phyloP scores from a whole-genome alignment of 1,140 invertebrate genomes.

The Chironomus tepperi region DNA sequence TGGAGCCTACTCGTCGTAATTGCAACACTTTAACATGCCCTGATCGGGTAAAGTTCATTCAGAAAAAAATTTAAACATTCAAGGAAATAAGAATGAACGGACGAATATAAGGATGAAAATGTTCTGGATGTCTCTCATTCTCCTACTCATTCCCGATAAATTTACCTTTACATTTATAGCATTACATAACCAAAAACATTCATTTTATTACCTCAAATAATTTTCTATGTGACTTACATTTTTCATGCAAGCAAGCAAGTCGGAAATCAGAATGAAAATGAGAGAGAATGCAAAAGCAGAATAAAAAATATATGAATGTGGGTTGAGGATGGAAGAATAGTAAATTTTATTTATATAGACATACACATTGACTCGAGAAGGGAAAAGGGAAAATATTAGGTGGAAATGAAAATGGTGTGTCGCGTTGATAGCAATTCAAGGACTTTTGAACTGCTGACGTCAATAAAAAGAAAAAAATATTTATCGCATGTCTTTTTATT shows the following conservation, averaged over 20 bases:
- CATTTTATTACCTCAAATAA: neutral
- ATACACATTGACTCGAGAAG: no score
- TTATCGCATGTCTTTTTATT: no score
- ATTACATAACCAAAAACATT: conserved; percentile 11
- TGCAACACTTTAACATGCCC: no score
- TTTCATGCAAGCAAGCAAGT: neutral
- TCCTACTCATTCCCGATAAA: neutral
- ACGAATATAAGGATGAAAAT: neutral
- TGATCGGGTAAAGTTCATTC: no score
- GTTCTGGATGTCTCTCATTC: neutral
- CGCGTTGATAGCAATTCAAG: neutral
- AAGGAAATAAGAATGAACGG: neutral
- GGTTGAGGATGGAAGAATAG: neutral
- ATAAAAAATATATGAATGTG: neutral
- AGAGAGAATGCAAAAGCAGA: neutral
- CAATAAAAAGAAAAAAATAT: neutral
- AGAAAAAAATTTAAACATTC: neutral
- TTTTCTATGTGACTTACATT: neutral
- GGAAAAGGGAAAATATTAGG: neutral
- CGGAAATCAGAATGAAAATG: no score
- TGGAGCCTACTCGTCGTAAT: no score
- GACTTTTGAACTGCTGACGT: neutral
- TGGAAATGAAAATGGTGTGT: neutral
- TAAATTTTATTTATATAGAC: neutral
- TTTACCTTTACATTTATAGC: neutral